Evolutionary conservation across 2,888 invertebrate species (phyloP).

Genomic region (Perizoma flavofasciatum): DNA sequence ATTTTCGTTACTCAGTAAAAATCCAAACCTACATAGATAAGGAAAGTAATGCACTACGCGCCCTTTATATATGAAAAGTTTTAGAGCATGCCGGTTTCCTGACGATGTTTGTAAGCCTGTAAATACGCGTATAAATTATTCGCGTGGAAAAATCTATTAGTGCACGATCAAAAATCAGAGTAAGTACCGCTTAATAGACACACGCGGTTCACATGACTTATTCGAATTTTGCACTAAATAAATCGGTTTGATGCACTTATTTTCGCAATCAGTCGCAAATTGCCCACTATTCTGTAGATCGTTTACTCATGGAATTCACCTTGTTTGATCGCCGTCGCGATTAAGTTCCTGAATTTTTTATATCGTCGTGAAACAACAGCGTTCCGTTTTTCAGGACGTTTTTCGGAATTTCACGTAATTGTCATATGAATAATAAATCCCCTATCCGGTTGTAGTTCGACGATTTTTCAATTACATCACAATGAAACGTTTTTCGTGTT

Average conservation of each 20-base stretch:
- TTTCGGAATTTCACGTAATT: conserved; percentile 78
- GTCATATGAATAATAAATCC: conserved; percentile 76
- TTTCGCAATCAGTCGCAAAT: conserved; percentile 57
- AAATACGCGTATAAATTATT: no score
- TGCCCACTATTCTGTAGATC: conserved; percentile 64
- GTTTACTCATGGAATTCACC: conserved; percentile 57
- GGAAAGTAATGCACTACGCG: no score
- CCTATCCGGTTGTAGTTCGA: conserved; percentile 62
- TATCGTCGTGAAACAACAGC: conserved; percentile 72
- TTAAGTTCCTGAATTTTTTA: conserved; percentile 79
- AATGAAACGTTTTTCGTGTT: conserved; percentile 60
- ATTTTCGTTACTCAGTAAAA: no score
- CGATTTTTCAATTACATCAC: conserved; percentile 80
- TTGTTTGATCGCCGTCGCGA: conserved; percentile 71
- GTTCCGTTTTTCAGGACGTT: conserved; percentile 75
- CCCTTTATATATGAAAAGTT: no score
- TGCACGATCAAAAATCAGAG: no score
- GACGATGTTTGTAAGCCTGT: no score
- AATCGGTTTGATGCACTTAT: conserved; percentile 24
- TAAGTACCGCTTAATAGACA: no score
- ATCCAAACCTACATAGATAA: no score
- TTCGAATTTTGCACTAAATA: no score
- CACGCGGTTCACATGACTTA: no score
- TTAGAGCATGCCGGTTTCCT: no score
- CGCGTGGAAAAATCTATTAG: no score